Conservation (phyloP, 2,113 vertebrate genomes). For the Micromys minutus region DNA sequence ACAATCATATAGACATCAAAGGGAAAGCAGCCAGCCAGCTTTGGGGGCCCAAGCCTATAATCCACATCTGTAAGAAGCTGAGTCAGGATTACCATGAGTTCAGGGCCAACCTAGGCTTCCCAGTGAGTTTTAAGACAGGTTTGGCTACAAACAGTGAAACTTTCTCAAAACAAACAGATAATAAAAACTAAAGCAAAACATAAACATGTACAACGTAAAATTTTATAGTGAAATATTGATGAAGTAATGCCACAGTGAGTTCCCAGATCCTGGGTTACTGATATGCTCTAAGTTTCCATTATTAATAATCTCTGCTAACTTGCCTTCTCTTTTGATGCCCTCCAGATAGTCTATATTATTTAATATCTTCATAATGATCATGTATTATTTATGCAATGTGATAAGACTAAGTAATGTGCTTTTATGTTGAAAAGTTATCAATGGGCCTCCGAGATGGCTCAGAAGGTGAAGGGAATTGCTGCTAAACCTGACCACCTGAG, state of each 20-base stretch:
- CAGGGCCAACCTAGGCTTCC: neutral
- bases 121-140: neutral
- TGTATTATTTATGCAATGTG: neutral
- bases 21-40: neutral
- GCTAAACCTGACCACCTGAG: neutral
- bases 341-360: neutral
- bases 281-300: neutral
- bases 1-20: neutral
- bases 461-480: neutral
- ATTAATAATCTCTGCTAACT: conserved; percentile 20
- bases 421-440: conserved; percentile 30
- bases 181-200: neutral
- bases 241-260: neutral
- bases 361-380: neutral
- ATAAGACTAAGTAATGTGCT: neutral
- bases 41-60: neutral
- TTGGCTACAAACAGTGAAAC: neutral
- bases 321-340: neutral
- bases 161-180: neutral
- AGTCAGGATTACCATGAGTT: neutral
- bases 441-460: neutral
- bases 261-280: neutral
- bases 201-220: neutral
- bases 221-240: neutral
- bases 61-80: neutral